Percentiles rank a stretch among this genome's conserved stretches.
Conservation (phyloP, 2,888 invertebrate species). For the Archaeoteleia sp. region DNA sequence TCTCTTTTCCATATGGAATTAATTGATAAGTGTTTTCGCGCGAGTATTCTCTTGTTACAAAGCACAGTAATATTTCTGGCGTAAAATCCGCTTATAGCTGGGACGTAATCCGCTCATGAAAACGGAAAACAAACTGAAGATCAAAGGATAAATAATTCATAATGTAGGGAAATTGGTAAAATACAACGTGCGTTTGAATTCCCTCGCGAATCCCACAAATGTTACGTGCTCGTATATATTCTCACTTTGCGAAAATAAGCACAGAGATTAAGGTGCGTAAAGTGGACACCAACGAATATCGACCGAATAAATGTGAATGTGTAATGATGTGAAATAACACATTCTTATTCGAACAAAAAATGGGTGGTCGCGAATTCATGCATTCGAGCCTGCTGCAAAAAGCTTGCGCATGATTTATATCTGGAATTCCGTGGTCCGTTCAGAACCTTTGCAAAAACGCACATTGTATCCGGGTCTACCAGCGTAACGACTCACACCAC, state of each 20-base stretch:
- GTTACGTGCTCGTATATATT: conserved; percentile 2
- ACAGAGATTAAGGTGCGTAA: conserved; percentile 1
- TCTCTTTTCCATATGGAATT: no score
- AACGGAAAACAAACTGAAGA: conserved; percentile 6
- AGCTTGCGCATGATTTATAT: conserved; percentile 40
- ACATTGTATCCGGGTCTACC: conserved; percentile 23
- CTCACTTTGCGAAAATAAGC: conserved; percentile 15
- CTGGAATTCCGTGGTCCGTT: conserved; percentile 22
- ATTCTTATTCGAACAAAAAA: conserved; percentile 15
- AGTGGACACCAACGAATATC: neutral
- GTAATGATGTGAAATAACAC: conserved; percentile 20
- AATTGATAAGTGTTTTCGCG: no score
- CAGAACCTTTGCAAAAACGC: conserved; percentile 26
- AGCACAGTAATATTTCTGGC: no score
- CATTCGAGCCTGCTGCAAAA: conserved; percentile 10
- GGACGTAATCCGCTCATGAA: no score
- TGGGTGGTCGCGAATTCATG: neutral
- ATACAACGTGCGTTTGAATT: conserved; percentile 7
- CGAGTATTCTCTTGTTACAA: no score
- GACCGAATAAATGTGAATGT: conserved; percentile 22
- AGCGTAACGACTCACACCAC: conserved; percentile 8
- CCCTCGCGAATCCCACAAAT: conserved; percentile 6
- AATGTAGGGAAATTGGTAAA: conserved; percentile 7
- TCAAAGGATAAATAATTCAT: conserved; percentile 20
- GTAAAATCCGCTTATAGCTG: no score